Conservation (phyloP, 2,888 invertebrate species). For the Malachius bipustulatus region DNA sequence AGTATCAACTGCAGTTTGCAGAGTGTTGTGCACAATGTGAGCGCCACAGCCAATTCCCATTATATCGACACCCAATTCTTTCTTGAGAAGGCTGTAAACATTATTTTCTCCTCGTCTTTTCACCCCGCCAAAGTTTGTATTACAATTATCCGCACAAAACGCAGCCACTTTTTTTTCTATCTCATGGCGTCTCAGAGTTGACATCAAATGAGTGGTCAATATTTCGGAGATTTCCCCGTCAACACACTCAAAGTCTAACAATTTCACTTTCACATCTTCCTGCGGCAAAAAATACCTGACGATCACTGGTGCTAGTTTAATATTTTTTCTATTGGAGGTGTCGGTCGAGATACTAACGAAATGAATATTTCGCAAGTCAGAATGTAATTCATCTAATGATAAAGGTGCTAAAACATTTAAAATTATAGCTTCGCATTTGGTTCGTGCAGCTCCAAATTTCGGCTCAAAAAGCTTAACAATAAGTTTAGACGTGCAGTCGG, state of each 20-base stretch:
- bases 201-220: conserved; percentile 5
- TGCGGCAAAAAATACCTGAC: conserved; percentile 2
- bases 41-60: conserved; percentile 25
- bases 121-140: conserved; percentile 17
- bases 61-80: conserved; percentile 15
- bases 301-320: conserved; percentile 1
- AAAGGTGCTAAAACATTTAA: conserved; percentile 13
- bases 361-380: conserved; percentile 10
- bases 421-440: conserved; percentile 14
- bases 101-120: conserved; percentile 13
- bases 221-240: conserved; percentile 13
- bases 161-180: conserved; percentile 13
- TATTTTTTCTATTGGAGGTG: conserved; percentile 12
- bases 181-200: conserved; percentile 7
- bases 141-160: conserved; percentile 15
- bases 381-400: conserved; percentile 10
- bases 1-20: conserved; percentile 25
- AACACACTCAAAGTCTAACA: conserved; percentile 10
- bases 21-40: conserved; percentile 27
- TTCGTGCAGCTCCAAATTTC: conserved; percentile 11
- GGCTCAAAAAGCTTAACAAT: conserved; percentile 9
- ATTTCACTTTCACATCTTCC: conserved; percentile 1
- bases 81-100: conserved; percentile 16
- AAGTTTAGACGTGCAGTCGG: conserved; percentile 6
- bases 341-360: conserved; percentile 9